Conservation (phyloP, 2,888 invertebrate species). For the Drosophila borborema region DNA sequence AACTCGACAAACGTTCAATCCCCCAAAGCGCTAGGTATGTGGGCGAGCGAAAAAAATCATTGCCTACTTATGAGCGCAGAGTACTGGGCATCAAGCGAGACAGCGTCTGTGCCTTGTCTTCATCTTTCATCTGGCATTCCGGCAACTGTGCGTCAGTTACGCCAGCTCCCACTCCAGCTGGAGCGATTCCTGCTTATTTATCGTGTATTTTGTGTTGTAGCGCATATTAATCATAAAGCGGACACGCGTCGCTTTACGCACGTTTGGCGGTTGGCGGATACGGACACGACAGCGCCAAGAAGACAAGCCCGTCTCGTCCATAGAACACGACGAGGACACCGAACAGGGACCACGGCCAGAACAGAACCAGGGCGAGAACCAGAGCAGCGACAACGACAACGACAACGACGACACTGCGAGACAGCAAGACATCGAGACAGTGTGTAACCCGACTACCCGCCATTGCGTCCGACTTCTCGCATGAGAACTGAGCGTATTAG, state of each 20-base stretch:
- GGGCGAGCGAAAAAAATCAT: conserved; percentile 32
- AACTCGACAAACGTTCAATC: neutral
- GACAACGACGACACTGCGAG: conserved; percentile 7
- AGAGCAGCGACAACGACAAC: neutral
- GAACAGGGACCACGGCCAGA: conserved; percentile 5
- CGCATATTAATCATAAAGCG: conserved; percentile 80
- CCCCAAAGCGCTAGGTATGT: neutral
- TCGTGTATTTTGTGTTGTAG: conserved; percentile 79
- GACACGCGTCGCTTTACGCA: conserved; percentile 81
- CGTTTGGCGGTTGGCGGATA: conserved; percentile 74
- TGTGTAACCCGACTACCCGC: conserved; percentile 53
- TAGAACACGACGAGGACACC: conserved; percentile 12
- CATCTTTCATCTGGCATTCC: conserved; percentile 50
- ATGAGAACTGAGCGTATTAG: conserved; percentile 73
- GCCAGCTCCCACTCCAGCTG: neutral
- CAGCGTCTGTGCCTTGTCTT: conserved; percentile 45
- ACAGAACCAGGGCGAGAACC: conserved; percentile 2
- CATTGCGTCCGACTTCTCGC: conserved; percentile 43
- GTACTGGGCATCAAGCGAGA: conserved; percentile 21
- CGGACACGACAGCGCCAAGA: conserved; percentile 61
- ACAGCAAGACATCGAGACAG: conserved; percentile 37
- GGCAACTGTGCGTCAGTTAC: conserved; percentile 40
- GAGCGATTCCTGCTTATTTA: conserved; percentile 53
- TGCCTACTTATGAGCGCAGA: conserved; percentile 57
- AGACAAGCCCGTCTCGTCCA: conserved; percentile 58